Evolutionary conservation across 2,113 vertebrate species (phyloP), one percentile per base, ranked within the genome.

Genomic region (Phyllostomus hastatus): DNA sequence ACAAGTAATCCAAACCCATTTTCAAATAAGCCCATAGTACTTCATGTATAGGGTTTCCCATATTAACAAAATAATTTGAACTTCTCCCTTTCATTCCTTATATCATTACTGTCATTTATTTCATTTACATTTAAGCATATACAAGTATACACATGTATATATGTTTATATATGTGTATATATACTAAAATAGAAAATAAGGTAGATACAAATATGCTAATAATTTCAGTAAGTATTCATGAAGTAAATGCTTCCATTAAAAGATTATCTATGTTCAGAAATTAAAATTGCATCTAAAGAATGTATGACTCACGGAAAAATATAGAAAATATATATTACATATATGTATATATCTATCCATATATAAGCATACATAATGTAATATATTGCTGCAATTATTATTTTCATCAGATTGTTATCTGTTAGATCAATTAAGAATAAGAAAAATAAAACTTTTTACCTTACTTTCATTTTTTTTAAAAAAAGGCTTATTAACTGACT

Each of bases 401-500:
- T 78, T 78, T 78, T 50, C 9, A 78, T 33, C 75, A 50, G 46
- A 78, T 50, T 33, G 31, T 48, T 50, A 69, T 22, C 17, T 78
- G 75, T 78, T 78, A 78, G 75, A 50, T 33, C 64, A 33, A n/a
- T 10, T 50, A 78, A 33, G 46, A 78, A 48, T 10, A 76, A 78
- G 75, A 78, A 78, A 33, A 50, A 76, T 17, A 50, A 75, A 76
- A 50, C 8, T 11, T 76, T 50, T 50, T 8, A 50, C 50, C 48
- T 78, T 50, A 78, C 46, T 78, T 78, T 22, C 28, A 43, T 46
- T 82, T 22, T 57, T 78, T 31, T 59, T 43, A n/a, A 64, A 64
- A 82, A 82, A 43, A 64, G 12, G 12, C 35, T 86, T 88, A 94
- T 75, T 66, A 92, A 76, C 61, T 86, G 33, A 93, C 43, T 96